Evolutionary conservation across 2,113 vertebrate genomes (phyloP).

Genomic region (Catharus fuscescens): DNA sequence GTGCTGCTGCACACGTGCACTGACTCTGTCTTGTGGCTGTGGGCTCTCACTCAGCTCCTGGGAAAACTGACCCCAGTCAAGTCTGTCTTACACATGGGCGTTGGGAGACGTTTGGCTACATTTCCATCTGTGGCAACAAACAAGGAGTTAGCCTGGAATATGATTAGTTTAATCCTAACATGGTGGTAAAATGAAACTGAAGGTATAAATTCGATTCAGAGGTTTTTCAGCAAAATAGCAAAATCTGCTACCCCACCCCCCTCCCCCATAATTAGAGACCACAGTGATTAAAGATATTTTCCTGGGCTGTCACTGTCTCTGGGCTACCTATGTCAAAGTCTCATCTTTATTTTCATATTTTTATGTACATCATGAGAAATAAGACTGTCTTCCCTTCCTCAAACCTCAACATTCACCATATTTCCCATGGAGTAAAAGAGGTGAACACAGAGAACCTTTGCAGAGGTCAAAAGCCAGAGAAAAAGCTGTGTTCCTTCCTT

Average conservation of each 20-base stretch:
- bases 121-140: not conserved
- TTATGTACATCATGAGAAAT: not conserved
- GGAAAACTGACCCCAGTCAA: not conserved
- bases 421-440: not conserved
- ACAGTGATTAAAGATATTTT: not conserved
- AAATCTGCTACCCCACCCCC: not conserved
- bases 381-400: not conserved
- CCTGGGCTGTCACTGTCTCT: not conserved
- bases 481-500: not conserved
- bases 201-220: not conserved
- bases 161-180: not conserved
- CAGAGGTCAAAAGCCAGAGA: not conserved
- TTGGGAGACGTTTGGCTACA: not conserved
- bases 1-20: rapidly evolving
- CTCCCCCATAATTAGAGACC: not conserved
- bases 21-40: not conserved
- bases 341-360: not conserved
- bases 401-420: not conserved
- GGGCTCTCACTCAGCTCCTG: not conserved
- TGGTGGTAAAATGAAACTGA: not conserved
- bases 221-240: not conserved
- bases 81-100: rapidly evolving
- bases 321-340: not conserved
- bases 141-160: not conserved
- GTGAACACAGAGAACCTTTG: not conserved